Base-by-base conservation (phyloP, 2,888 invertebrate species). In the Rhorus exstirpatorius region DNA sequence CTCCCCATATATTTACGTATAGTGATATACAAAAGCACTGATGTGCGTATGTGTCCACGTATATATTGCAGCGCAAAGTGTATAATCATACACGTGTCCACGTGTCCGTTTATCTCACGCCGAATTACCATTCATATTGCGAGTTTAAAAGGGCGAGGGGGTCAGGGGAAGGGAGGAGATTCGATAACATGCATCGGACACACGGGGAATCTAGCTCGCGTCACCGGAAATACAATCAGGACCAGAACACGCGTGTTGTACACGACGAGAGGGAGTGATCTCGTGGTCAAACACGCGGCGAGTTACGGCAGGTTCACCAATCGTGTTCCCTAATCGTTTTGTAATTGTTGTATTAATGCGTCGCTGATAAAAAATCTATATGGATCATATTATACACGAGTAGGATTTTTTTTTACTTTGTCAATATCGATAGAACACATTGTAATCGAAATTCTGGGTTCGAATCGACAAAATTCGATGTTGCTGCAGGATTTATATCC, bases 101-200 rank as follows among this genome's bases (percentile, higher is more conserved):
- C 26, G 70, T 71, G 79, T 79, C 58, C 65, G 35, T 58, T 65
- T 71, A 65, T 82, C 82, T 79, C 82, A 79, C 82, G 82, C 75
- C 53, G 79, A 79, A 79, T 82, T 75, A 79, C 65, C 75, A 82
- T 82, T 82, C 82, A 75, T 82, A 75, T 79, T 67, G 67, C 67
- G 31, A 31, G n/a, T 14, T 31, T 58, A n/a, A 12, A 3, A 49
- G 49, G 19, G 49, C 14, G 44, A 6, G n/a, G 55, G 24, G 49
- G 19, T 8, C 14, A 55, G 10, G n/a, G 55, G 24, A 41, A 41
- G 53, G 51, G 44, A 8, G 21, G 49, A 46, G 41, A 82, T 79
- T 75, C 71, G 55, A 51, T 68, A 79, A 70, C 75, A 76, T 55
- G 70, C 65, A 44, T 60, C 68, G 60, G 51, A 60, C 72, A 77